phyloP scores from a whole-genome alignment of 1,140 invertebrate species.

The Rhagoletis pomonella region DNA sequence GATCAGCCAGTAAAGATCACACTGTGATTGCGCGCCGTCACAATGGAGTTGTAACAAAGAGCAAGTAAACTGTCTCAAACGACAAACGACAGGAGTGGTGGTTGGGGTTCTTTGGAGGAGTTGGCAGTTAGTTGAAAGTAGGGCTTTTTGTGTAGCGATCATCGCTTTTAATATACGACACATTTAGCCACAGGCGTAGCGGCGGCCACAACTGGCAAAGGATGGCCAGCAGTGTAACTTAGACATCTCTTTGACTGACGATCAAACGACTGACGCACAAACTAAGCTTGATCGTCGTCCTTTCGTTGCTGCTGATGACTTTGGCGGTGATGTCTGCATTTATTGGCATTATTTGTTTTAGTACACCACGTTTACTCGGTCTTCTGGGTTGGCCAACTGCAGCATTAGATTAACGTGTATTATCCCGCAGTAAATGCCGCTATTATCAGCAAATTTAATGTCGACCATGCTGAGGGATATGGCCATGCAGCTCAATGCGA shows the following conservation, averaged over 20 bases:
- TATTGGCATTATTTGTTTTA: slow-evolving; percentile 8
- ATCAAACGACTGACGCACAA: neutral
- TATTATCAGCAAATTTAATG: slow-evolving; percentile 51
- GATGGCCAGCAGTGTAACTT: neutral
- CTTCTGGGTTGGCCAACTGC: neutral
- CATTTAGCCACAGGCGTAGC: neutral
- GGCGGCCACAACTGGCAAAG: neutral
- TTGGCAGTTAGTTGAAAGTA: slow-evolving; percentile 44
- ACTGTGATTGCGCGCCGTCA: slow-evolving; percentile 26
- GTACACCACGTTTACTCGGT: neutral
- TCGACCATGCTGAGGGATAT: neutral
- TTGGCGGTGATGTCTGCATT: neutral
- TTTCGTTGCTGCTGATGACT: neutral
- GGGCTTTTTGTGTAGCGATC: neutral
- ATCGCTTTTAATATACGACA: slow-evolving; percentile 33
- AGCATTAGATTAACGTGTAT: slow-evolving; percentile 56
- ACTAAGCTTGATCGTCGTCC: neutral
- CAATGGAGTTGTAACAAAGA: slow-evolving; percentile 16
- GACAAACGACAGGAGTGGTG: neutral
- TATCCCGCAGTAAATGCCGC: slow-evolving; percentile 45
- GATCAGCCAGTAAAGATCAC: slow-evolving; percentile 38
- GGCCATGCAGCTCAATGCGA: neutral
- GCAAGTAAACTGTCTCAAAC: neutral
- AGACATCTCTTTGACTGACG: neutral
- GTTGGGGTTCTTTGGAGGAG: neutral